Base-by-base conservation (phyloP, 2,797 vertebrate species). In the Pseudomugil tenellus region DNA sequence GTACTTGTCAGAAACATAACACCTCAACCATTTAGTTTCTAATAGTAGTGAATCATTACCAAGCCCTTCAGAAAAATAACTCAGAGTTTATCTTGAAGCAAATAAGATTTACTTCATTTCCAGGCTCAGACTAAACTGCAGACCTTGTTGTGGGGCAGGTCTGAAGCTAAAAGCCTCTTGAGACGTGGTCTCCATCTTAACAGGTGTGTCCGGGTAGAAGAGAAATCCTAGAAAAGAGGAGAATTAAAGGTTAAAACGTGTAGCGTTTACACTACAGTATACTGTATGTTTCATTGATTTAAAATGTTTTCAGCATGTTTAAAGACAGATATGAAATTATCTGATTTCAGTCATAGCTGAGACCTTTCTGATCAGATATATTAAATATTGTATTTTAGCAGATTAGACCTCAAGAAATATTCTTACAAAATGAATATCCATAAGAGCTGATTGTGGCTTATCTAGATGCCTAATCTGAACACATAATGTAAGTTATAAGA, bases 181-280 rank as follows among this genome's bases (percentile, higher is more conserved):
- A 54, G 88, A 92, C 12, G 91, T 94, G 7, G 90, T 93, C 76
- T 91, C 87, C 89, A 94, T 89, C 58, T 84, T 91, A 57, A 88
- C 62, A 21, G 65, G 90, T 79, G 90, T 83, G 77, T 90, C 92
- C 1, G 89, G 93, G 67, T 91, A 92, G 55, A 93, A 89, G 35
- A 92, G 74, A 53, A 87, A 76, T 29, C 91, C 91, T 93, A 53
- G 16, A 54, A 34, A 56, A n/a, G 58, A 9, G 53, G 21, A 54
- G 8, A n/a, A 43, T 43, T 9, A 9, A n/a, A 43, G 13, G 21
- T 8, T 39, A 1, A 39, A 21, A 43, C n/a, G 16, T 21, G 7
- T 9, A 3, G 9, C 2, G 9, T 9, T 43, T 7, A 43, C 41
- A 21, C 43, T 46, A n/a, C 1, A 21, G 7, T 21, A 3, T 21